Evolutionary conservation across 2,113 vertebrate species (phyloP), one percentile per base, ranked within the genome.

Genomic region (Nanorana parkeri): DNA sequence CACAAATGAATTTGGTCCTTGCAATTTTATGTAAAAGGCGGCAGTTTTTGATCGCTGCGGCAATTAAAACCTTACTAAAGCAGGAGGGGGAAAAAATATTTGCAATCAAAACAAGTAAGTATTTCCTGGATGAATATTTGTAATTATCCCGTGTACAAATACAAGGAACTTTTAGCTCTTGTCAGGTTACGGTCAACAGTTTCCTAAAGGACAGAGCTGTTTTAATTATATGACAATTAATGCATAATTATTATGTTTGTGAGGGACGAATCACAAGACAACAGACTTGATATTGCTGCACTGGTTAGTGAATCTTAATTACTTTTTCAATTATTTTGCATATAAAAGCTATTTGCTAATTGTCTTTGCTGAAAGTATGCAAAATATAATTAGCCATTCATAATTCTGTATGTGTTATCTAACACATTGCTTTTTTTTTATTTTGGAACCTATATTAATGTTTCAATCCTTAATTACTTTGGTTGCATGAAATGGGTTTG

Each of bases 261-360:
- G 94, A 93, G 92, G 92, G 93, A 89, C 91, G 92, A 94, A 94
- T 95, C 94, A 89, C 91, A 92, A 94, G 93, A 93, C 93, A 93
- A 93, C 93, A 94, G 94, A 91, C 93, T 94, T 91, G 93, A 94
- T 94, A 93, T 90, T 92, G 90, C 92, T 91, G 92, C 93, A 93
- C 91, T 94, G 88, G 92, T 93, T 94, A 91, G 91, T 92, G 92
- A 92, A 92, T 95, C 92, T 94, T 95, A 94, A 95, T 94, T 95
- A 94, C 94, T 95, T 95, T 95, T 94, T 93, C 92, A 94, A 93
- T 94, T 94, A 94, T 92, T 95, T 95, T 95, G 94, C 93, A 95
- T 94, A 94, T 94, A 94, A 95, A 95, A 95, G 93, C 92, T 94
- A 93, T 94, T 94, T 94, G 93, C 92, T 94, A 94, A 94, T 95